phyloP scores from a whole-genome alignment of 2,113 vertebrate species.

The Carassius auratus region DNA sequence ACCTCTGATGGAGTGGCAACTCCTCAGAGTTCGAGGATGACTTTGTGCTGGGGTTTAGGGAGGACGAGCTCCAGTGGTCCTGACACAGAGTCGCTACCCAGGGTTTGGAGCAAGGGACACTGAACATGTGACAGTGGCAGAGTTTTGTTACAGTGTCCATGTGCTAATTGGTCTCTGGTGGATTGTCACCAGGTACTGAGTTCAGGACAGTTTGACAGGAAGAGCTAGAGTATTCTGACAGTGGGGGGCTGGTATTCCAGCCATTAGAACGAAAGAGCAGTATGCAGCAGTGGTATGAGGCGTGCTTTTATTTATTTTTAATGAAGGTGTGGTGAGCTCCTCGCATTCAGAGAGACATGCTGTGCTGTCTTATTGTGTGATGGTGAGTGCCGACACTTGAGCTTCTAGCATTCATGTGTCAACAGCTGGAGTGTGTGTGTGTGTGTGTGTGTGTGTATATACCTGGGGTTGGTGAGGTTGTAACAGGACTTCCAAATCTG shows the following conservation, averaged over 20 bases:
- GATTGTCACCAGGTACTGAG: constrained; percentile 27
- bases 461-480: constrained; percentile 99
- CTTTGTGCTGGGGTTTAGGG: background rate
- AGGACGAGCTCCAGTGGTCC: background rate
- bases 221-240: constrained; percentile 36
- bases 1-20: background rate
- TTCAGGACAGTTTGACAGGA: constrained; percentile 46
- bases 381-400: constrained; percentile 9
- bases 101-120: background rate
- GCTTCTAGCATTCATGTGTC: constrained; percentile 12
- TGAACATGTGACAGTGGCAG: background rate
- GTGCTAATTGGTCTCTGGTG: constrained; percentile 52
- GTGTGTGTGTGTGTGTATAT: constrained; percentile 27
- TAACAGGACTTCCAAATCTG: constrained; percentile 99
- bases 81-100: background rate
- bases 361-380: constrained; percentile 21
- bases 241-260: background rate
- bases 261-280: constrained; percentile 19
- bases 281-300: constrained; percentile 12
- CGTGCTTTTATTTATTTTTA: constrained; percentile 44
- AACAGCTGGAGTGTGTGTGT: constrained; percentile 11
- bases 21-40: background rate
- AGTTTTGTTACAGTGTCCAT: constrained; percentile 30
- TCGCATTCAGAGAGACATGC: constrained; percentile 32
- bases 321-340: constrained; percentile 39